Base-by-base conservation (phyloP, 37 sponge, comb jelly and placozoan genomes). In the Diacarnus erythraeanus region DNA sequence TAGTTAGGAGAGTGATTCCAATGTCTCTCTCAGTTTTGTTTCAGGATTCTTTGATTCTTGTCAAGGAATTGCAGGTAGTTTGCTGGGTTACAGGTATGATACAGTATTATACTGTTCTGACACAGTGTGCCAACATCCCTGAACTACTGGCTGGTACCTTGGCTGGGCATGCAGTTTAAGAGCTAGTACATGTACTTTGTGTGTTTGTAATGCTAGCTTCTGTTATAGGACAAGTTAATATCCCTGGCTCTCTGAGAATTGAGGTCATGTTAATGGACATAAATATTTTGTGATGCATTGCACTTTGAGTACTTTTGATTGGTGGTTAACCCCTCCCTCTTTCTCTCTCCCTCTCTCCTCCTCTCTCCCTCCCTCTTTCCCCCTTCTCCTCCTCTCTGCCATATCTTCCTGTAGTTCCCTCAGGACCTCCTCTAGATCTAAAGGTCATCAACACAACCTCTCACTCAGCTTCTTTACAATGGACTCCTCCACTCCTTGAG, bases 321-420 rank as follows among this genome's bases (percentile, higher is more conserved):
- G n/a, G n/a, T n/a, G n/a, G n/a, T n/a, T n/a, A 47, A 47, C 51
- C 51, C 51, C 12, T 39, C 72, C 72, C 26, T 15, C 42, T 6
- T 39, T 42, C 72, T 43, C 44, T 39, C 3, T 39, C 27, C 47
- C 72, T 39, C 27, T 38, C 72, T 66, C 34, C 31, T 34, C 36
- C 31, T 34, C 67, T 66, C 67, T 27, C 67, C 34, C 31, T 5
- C 26, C 67, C 67, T 34, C 67, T 66, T 34, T 34, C 4, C 34
- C 30, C 67, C 36, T 34, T 2, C 25, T 12, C 64, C 25, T 9
- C 22, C 64, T 66, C 67, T 34, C 4, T 5, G 1, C 67, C 36
- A 30, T 2, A 66, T 12, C 64, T 38, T 9, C 22, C 64, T 78
- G n/a, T n/a, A n/a, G 76, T 56, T 37, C 78, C 66, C 29, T 75